Evolutionary conservation across 2,797 vertebrate species (phyloP), one percentile per base, ranked within the genome.

Genomic region (Lutjanus argentimaculatus): DNA sequence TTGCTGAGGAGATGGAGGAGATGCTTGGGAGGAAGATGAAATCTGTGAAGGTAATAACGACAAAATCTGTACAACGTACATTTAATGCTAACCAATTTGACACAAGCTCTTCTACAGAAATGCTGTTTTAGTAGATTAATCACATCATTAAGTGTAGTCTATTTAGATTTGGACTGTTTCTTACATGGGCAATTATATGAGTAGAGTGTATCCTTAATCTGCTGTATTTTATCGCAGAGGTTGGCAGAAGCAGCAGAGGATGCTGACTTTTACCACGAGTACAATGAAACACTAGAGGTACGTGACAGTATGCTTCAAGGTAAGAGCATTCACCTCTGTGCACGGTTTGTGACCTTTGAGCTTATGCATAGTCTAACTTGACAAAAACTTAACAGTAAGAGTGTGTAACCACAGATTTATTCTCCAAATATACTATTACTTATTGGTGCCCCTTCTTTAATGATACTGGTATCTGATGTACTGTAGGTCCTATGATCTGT

Each of bases 21-120:
- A 99, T 99, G 98, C 96, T 99, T 1, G 96, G 94, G 76, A 96
- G 98, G 87, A 99, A 99, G 88, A 97, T 98, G 42, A 97, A 98
- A 88, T 98, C 98, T 0, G 97, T 99, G 12, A 96, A 99, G 97
- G 98, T 99, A 93, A 77, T 15, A 13, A 36, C 64, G 19, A 48
- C 6, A 16, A 11, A 6, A 15, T 40, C 17, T 22, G 0, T 51
- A 73, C 36, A 76, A 79, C 1, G 13, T 2, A 8, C 14, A 17
- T 40, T n/a, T 2, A 46, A 21, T 36, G 30, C 12, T 8, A 56
- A 64, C 5, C 25, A 30, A 17, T 2, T 8, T 40, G 25, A 40
- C 6, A 36, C 19, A 0, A 17, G 19, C 25, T 68, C 36, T 45
- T 22, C 12, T 15, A 52, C 13, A 45, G 0, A 21, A 7, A 19